A percentile compares a stretch with the other conserved stretches of the same genome.
Conservation (phyloP, 1,140 invertebrate genomes). For the Solen grandis region DNA sequence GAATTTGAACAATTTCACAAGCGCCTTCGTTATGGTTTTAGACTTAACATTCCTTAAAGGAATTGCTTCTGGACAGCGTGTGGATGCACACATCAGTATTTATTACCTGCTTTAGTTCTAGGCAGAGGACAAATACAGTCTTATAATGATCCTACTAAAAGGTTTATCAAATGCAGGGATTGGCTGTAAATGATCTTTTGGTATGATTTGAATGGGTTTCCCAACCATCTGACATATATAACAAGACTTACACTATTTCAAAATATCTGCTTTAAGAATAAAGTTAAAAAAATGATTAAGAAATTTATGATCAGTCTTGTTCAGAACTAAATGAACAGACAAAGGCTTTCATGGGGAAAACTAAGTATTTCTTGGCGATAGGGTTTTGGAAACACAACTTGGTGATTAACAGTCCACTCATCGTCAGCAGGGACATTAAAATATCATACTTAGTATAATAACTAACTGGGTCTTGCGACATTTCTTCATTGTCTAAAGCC, state of each 20-base stretch:
- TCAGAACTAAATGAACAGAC: conserved; percentile 53
- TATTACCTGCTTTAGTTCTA: conserved; percentile 52
- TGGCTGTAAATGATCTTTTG: conserved; percentile 4
- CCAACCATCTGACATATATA: conserved; percentile 61
- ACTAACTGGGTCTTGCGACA: conserved; percentile 13
- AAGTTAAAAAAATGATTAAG: conserved; percentile 45
- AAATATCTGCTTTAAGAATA: conserved; percentile 26
- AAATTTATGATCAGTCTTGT: conserved; percentile 44
- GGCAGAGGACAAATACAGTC: conserved; percentile 56
- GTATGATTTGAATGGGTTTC: conserved; percentile 57
- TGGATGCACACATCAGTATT: conserved; percentile 58
- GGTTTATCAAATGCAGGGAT: too few species aligned
- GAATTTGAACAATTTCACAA: conserved; percentile 57
- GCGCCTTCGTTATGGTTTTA: conserved; percentile 28
- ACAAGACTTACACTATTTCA: conserved; percentile 49
- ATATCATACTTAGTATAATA: conserved; percentile 45
- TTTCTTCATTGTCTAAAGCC: conserved; percentile 15
- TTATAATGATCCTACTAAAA: conserved; percentile 55
- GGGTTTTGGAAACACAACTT: conserved; percentile 42
- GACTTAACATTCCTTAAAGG: conserved; percentile 49
- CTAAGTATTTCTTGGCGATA: conserved; percentile 42
- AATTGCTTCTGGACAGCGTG: conserved; percentile 59
- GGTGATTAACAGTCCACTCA: conserved; percentile 22
- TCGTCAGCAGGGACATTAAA: conserved; percentile 40
- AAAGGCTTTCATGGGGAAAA: conserved; percentile 44